Evolutionary conservation across 1,140 invertebrate species (phyloP).

Genomic region (Drosophila bipectinata): DNA sequence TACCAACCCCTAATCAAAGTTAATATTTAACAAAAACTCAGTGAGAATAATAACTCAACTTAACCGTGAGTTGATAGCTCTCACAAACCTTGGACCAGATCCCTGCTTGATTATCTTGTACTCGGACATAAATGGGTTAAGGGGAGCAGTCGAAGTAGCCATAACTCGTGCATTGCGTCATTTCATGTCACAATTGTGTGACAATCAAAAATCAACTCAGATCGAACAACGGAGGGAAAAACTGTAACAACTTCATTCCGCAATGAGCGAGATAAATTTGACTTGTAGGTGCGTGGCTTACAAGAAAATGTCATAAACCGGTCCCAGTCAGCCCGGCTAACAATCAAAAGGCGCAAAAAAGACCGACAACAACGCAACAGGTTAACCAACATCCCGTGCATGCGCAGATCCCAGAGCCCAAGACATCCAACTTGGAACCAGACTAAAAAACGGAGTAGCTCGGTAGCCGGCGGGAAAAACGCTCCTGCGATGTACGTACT

Average conservation of each 20-base stretch:
- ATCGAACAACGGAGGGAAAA: conserved; percentile 53
- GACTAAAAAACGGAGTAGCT: conserved; percentile 14
- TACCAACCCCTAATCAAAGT: background rate
- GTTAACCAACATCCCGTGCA: conserved; percentile 61
- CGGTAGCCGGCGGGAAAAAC: conserved; percentile 18
- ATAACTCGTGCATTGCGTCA: conserved; percentile 67
- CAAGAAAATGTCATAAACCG: conserved; percentile 80
- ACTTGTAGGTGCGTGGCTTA: conserved; percentile 79
- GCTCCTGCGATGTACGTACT: conserved; percentile 41
- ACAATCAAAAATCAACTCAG: conserved; percentile 73
- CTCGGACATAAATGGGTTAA: conserved; percentile 6
- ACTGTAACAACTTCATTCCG: conserved; percentile 79
- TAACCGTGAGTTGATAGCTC: background rate
- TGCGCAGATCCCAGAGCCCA: conserved; percentile 51
- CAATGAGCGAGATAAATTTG: conserved; percentile 75
- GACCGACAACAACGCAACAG: conserved; percentile 75
- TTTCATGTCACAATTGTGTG: conserved; percentile 73
- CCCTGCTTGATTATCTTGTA: conserved; percentile 28
- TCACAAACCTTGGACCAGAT: background rate
- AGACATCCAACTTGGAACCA: conserved; percentile 2
- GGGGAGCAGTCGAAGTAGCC: background rate
- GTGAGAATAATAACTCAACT: background rate
- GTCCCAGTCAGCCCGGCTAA: conserved; percentile 36
- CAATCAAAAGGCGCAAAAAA: conserved; percentile 63
- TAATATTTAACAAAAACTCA: background rate